phyloP scores from a whole-genome alignment of 2,113 vertebrate species.

The Dendrocopos noguchii region DNA sequence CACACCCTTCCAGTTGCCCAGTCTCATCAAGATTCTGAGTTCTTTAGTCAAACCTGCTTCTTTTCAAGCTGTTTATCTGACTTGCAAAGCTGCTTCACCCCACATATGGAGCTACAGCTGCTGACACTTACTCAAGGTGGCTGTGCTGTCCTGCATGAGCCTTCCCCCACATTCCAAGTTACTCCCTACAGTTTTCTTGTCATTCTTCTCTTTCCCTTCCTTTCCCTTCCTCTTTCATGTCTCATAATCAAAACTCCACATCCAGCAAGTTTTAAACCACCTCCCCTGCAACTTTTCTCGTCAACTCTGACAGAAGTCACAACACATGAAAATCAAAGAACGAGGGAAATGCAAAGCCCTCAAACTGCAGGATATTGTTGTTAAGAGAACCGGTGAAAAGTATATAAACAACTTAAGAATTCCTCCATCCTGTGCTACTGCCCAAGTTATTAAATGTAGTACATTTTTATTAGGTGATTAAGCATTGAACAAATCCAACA shows the following conservation, averaged over 20 bases:
- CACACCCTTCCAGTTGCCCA: background rate
- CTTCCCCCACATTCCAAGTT: background rate
- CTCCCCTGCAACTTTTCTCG: background rate
- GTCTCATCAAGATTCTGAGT: no score
- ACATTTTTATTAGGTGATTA: constrained; percentile 72
- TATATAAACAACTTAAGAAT: constrained; percentile 46
- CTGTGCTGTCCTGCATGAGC: background rate
- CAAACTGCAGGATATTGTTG: background rate
- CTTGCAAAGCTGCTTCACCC: background rate
- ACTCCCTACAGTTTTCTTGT: background rate
- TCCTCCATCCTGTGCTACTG: constrained; percentile 42
- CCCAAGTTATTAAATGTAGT: constrained; percentile 55
- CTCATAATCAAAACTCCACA: background rate
- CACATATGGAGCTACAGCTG: background rate
- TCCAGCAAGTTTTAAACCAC: background rate
- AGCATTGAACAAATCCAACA: constrained; percentile 71
- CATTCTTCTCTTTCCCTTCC: background rate
- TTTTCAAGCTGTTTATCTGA: background rate
- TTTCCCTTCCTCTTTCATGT: background rate
- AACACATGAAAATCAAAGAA: background rate
- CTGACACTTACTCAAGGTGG: background rate
- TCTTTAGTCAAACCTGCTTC: background rate
- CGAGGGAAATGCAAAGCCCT: background rate
- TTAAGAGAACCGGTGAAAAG: background rate
- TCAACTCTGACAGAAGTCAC: background rate